A percentile compares a stretch with the other conserved stretches of the same genome.
phyloP scores from a whole-genome alignment of 1,140 invertebrate genomes.

The Babylonia areolata region DNA sequence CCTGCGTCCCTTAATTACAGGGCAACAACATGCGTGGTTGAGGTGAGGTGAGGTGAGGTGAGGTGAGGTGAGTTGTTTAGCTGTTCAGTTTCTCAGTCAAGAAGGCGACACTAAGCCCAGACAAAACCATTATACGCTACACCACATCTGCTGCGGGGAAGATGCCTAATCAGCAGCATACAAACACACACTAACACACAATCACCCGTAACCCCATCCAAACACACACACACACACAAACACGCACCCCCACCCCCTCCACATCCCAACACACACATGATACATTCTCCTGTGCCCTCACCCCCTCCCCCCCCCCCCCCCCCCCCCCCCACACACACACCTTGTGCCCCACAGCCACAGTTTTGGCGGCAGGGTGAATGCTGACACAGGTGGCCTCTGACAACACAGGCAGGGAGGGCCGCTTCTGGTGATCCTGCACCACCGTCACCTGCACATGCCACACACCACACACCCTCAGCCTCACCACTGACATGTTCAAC shows the following conservation, averaged over 20 bases:
- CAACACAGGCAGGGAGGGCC: conserved; percentile 80
- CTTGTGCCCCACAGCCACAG: conserved; percentile 86
- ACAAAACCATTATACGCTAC: too few relatives aligned
- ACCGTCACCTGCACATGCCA: conserved; percentile 81
- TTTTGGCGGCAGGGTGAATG: conserved; percentile 78
- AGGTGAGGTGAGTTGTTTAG: too few relatives aligned
- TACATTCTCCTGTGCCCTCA: background rate
- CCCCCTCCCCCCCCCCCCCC: conserved; percentile 67
- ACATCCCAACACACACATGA: background rate
- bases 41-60: too few relatives aligned
- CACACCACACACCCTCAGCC: background rate
- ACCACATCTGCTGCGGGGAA: too few relatives aligned
- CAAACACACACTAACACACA: background rate
- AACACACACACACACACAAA: background rate
- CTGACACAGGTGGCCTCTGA: conserved; percentile 92
- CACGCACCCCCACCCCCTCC: background rate
- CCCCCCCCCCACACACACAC: background rate
- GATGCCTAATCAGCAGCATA: background rate
- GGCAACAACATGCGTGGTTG: too few relatives aligned
- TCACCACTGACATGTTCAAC: too few relatives aligned
- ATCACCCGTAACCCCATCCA: background rate
- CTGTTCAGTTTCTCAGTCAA: too few relatives aligned
- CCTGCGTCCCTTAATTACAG: too few relatives aligned
- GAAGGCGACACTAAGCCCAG: too few relatives aligned
- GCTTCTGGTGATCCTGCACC: conserved; percentile 80